Evolutionary conservation across 2,888 invertebrate species (phyloP).

Genomic region (Drosophila koepferae): DNA sequence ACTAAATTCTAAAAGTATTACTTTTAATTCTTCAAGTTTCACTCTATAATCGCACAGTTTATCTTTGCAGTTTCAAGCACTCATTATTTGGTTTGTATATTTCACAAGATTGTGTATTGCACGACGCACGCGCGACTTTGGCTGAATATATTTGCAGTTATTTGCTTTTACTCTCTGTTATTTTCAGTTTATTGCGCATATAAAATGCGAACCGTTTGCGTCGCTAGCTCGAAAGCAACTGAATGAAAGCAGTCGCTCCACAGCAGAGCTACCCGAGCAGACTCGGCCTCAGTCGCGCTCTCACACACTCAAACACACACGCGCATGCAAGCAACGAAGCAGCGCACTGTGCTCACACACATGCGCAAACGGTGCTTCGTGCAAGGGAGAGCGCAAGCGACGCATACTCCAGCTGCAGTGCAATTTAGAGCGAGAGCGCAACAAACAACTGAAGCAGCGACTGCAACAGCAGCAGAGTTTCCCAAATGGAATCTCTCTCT

Average conservation of each 20-base stretch:
- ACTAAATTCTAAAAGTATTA: constrained; percentile 68
- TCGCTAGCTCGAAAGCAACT: constrained; percentile 77
- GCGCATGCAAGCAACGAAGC: constrained; percentile 1
- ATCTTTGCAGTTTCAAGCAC: constrained; percentile 45
- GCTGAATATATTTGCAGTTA: constrained; percentile 28
- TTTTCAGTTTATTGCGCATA: constrained; percentile 15
- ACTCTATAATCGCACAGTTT: constrained; percentile 33
- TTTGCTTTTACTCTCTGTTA: constrained; percentile 12
- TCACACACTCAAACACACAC: background rate
- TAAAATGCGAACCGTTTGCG: constrained; percentile 68
- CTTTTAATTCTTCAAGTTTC: constrained; percentile 24
- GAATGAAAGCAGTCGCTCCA: constrained; percentile 63
- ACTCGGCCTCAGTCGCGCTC: constrained; percentile 23
- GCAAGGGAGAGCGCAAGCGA: constrained; percentile 42
- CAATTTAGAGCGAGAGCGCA: constrained; percentile 57
- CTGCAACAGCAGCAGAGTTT: constrained; percentile 38
- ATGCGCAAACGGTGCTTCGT: constrained; percentile 34
- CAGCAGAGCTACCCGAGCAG: constrained; percentile 46
- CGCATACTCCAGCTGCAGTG: constrained; percentile 28
- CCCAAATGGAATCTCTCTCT: constrained; percentile 19
- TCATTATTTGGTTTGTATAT: constrained; percentile 37
- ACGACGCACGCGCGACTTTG: constrained; percentile 65
- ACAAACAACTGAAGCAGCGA: constrained; percentile 36
- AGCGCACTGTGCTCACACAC: constrained; percentile 20
- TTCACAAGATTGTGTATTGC: constrained; percentile 52